phyloP scores from a whole-genome alignment of 1,140 invertebrate genomes.

The Drosophila kepulauana region DNA sequence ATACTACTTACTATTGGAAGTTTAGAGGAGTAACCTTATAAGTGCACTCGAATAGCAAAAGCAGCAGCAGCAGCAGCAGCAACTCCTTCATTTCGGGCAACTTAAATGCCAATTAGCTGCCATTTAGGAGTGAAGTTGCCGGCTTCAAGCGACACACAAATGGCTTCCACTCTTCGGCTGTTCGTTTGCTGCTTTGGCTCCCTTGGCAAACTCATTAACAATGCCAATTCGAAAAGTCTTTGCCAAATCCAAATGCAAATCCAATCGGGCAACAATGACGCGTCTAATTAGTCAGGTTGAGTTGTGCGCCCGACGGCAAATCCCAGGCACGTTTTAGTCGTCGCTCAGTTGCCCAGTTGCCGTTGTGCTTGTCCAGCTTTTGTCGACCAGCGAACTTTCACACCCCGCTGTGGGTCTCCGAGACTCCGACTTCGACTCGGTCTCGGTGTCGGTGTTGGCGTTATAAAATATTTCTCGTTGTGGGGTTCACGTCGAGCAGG shows the following conservation, averaged over 20 bases:
- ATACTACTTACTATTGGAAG: slow-evolving; percentile 8
- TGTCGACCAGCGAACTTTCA: slow-evolving; percentile 32
- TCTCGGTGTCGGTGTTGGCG: slow-evolving; percentile 27
- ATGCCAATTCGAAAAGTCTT: slow-evolving; percentile 68
- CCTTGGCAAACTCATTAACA: slow-evolving; percentile 61
- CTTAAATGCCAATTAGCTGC: slow-evolving; percentile 79
- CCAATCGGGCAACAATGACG: slow-evolving; percentile 77
- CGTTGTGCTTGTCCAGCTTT: slow-evolving; percentile 1
- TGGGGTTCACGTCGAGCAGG: slow-evolving; percentile 57
- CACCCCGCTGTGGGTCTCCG: slow-evolving; percentile 31
- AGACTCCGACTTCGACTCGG: background rate
- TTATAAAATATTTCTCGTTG: slow-evolving; percentile 76
- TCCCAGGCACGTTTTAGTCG: slow-evolving; percentile 64
- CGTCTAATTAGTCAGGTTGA: slow-evolving; percentile 77
- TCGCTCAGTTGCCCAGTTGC: slow-evolving; percentile 8
- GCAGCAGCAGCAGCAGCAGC: background rate
- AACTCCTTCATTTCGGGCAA: slow-evolving; percentile 43
- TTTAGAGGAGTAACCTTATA: slow-evolving; percentile 42
- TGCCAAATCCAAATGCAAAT: slow-evolving; percentile 70
- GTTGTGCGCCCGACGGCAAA: slow-evolving; percentile 33
- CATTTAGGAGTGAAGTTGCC: slow-evolving; percentile 45
- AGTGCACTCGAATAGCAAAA: slow-evolving; percentile 54
- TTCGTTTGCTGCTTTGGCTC: background rate
- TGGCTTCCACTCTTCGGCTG: slow-evolving; percentile 1
- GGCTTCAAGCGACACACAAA: background rate